Percentiles rank a stretch among this genome's conserved stretches.
Evolutionary conservation across 2,888 invertebrate species (phyloP).

Genomic region (Boloria selene): DNA sequence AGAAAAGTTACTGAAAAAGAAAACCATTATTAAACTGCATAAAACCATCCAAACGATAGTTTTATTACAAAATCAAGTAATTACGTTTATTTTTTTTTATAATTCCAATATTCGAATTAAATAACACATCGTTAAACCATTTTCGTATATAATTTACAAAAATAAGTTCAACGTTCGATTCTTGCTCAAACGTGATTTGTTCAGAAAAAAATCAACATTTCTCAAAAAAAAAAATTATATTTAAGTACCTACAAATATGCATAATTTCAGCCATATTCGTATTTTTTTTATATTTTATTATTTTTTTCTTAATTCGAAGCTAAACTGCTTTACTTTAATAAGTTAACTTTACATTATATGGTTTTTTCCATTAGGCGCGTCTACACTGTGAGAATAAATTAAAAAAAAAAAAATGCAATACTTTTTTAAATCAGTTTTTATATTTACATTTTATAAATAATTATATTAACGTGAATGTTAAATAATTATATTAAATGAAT

Average conservation of each 20-base stretch:
- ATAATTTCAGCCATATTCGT: constrained; percentile 6
- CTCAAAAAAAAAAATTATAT: neutral
- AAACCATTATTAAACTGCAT: too few relatives aligned
- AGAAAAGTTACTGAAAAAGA: too few relatives aligned
- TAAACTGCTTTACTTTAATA: constrained; percentile 3
- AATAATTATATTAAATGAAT: too few relatives aligned
- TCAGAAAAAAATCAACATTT: neutral
- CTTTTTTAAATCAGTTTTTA: too few relatives aligned
- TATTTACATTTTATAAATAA: too few relatives aligned
- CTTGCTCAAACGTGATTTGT: neutral
- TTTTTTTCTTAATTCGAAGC: constrained; percentile 4
- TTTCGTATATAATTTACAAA: neutral
- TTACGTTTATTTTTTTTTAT: too few relatives aligned
- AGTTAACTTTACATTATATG: constrained; percentile 1
- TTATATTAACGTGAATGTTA: too few relatives aligned
- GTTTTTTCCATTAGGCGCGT: neutral
- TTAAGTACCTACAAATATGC: constrained; percentile 16
- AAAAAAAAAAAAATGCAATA: too few relatives aligned
- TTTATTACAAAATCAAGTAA: too few relatives aligned
- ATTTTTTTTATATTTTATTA: neutral
- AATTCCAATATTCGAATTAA: too few relatives aligned
- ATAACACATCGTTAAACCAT: too few relatives aligned
- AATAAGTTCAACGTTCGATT: neutral
- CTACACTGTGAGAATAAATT: neutral
- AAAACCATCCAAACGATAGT: too few relatives aligned